A percentile compares a stretch with the other conserved stretches of the same genome.
phyloP scores from a whole-genome alignment of 2,888 invertebrate species.

The Leucania comma region DNA sequence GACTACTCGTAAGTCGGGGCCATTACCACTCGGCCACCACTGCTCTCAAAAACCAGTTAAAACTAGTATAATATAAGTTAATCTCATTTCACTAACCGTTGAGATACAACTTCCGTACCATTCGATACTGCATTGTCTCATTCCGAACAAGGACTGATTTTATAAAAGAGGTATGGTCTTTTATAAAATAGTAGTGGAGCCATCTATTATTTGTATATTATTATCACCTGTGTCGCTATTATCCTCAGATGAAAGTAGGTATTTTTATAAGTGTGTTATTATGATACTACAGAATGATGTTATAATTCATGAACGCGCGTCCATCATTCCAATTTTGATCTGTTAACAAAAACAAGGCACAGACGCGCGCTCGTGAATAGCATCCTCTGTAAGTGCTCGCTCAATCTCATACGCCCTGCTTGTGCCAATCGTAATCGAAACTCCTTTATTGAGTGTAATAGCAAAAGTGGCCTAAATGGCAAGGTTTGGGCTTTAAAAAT shows the following conservation, averaged over 20 bases:
- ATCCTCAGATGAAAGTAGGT: conserved; percentile 13
- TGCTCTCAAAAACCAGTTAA: no score
- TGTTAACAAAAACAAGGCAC: neutral
- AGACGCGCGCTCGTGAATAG: conserved; percentile 2
- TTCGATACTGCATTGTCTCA: conserved; percentile 14
- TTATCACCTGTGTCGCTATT: neutral
- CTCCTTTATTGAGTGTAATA: neutral
- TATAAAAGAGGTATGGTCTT: no score
- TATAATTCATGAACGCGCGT: neutral
- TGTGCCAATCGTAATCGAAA: conserved; percentile 48
- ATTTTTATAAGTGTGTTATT: conserved; percentile 22
- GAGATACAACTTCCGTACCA: neutral
- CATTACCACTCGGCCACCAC: no score
- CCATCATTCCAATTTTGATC: neutral
- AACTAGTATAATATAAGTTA: conserved; percentile 2
- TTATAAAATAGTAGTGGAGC: conserved; percentile 9
- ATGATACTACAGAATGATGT: conserved; percentile 5
- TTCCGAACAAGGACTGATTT: conserved; percentile 22
- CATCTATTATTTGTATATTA: conserved; percentile 37
- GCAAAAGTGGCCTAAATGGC: neutral
- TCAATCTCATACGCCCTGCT: conserved; percentile 48
- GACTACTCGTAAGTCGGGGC: no score
- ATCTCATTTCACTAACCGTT: conserved; percentile 6
- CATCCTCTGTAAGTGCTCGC: conserved; percentile 21
- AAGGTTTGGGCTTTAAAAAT: neutral